Evolutionary conservation across 2,113 vertebrate species (phyloP), one percentile per base, ranked within the genome.

Genomic region (Pithys albifrons): DNA sequence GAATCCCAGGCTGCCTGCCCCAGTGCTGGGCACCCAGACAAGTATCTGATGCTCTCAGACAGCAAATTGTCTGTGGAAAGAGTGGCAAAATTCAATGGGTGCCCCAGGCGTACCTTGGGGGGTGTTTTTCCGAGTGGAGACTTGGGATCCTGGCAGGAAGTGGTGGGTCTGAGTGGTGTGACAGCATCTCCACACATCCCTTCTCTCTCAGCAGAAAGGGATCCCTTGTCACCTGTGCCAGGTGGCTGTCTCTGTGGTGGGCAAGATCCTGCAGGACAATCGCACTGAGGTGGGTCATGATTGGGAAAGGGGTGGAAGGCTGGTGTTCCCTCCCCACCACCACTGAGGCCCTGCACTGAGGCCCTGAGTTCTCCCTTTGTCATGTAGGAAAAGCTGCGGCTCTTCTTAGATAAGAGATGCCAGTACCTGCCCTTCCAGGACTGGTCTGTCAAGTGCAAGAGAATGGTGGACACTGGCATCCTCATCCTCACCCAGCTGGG

Each of bases 211-310:
- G 74, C 95, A 99, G 99, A 99, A 99, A 98, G 87, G 97, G 1
- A 96, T 99, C 88, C 98, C 98, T 4, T 99, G 99, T 82, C 98
- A 99, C 59, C 49, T 99, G 39, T 99, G 99, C 93, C 99, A 99
- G 95, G 93, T 99, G 28, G 96, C 98, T 2, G 62, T 99, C 61
- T 96, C 95, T 0, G 95, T 98, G 51, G 96, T 98, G 61, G 98
- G 96, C 16, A 97, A 99, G 91, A 70, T 99, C 81, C 65, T 99
- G 78, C 99, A 99, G 85, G 97, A 99, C 82, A 99, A 99, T 74
- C 28, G 93, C 25, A 99, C 99, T 0, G 97, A 99, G 98, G 99
- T 99, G 94, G 97, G 98, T 91, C 39, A 13, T 0, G 2, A 52
- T 1, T 0, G 4, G 58, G 27, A 10, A 41, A 6, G 11, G 24